A percentile compares a stretch with the other conserved stretches of the same genome.
These are phyloP conservation scores for Acanthis flammea DNA, from an alignment of 2,797 vertebrate species.

Conservation along the genomic window DNA sequence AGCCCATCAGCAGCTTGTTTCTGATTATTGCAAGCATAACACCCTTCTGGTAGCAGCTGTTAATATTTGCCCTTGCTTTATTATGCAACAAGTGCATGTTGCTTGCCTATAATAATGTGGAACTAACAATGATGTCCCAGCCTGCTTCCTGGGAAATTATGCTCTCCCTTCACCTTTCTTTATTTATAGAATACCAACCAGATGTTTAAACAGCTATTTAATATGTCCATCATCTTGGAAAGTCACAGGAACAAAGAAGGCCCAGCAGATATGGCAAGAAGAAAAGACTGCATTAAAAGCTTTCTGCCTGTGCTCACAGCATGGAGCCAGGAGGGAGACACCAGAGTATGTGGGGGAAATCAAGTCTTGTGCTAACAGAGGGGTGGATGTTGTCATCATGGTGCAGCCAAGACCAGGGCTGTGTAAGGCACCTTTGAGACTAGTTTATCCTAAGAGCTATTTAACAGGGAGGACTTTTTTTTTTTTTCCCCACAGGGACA, in stretches of 20 bases:
- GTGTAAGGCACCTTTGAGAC: background rate
- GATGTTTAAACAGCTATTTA: background rate
- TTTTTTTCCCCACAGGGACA: background rate
- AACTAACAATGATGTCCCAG: background rate
- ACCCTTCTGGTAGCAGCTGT: background rate
- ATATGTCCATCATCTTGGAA: background rate
- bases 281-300: background rate
- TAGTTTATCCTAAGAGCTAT: background rate
- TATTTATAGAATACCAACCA: background rate
- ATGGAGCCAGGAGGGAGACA: background rate
- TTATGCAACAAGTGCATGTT: slow-evolving; percentile 34
- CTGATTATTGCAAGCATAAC: background rate
- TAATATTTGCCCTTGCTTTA: slow-evolving; percentile 47
- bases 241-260: background rate
- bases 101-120: background rate
- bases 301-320: background rate
- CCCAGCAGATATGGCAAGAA: background rate
- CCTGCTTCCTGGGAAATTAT: background rate
- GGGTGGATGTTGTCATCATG: background rate
- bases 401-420: background rate
- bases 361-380: background rate
- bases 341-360: background rate
- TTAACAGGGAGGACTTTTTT: background rate
- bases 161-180: background rate
- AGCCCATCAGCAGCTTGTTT: slow-evolving; percentile 43